Base-by-base conservation (phyloP, 2,113 vertebrate species). In the Tenrec ecaudatus region DNA sequence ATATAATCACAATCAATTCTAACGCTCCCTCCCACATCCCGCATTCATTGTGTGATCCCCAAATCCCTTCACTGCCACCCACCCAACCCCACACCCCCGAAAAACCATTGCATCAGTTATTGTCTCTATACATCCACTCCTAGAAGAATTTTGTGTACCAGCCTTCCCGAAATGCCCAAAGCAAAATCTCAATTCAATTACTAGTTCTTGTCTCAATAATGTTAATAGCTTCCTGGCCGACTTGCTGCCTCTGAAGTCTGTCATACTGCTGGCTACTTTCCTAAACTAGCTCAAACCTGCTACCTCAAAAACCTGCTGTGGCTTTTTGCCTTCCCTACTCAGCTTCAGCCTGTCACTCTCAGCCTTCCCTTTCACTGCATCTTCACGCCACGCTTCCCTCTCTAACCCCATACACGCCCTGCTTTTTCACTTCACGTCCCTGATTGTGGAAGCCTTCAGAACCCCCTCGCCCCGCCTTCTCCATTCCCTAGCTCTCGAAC, bases 151-250 rank as follows among this genome's bases (percentile, higher is more conserved):
- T 92, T 92, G 36, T 82, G 36, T 93, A 82, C 60, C 40, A 33
- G 77, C 76, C 64, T 66, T 68, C 85, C 76, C 76, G 33, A 58
- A 95, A 33, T 94, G 29, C 60, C 75, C 6, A 90, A 77, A 94
- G 78, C 43, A 87, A 66, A 87, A 81, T 4, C 90, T 62, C 89
- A 57, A 33, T 80, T 92, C 62, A 38, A 90, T 95, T 90, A 76
- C 53, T 92, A 75, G 29, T 62, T 92, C 76, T 92, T 73, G 22
- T 38, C 85, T 90, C 47, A 25, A 80, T 92, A 69, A 92, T 84
- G 92, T 68, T 68, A 83, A 19, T 62, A 64, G 62, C 71, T 84
- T 47, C 33, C 15, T 75, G 10, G 66, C 19, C 68, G 58, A 33
- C 60, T 53, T 94, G 5, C 66, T 91, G 80, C 71, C 89, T 86